Conservation (phyloP, 2,797 vertebrate genomes). For the Amblyopsis hoosieri region DNA sequence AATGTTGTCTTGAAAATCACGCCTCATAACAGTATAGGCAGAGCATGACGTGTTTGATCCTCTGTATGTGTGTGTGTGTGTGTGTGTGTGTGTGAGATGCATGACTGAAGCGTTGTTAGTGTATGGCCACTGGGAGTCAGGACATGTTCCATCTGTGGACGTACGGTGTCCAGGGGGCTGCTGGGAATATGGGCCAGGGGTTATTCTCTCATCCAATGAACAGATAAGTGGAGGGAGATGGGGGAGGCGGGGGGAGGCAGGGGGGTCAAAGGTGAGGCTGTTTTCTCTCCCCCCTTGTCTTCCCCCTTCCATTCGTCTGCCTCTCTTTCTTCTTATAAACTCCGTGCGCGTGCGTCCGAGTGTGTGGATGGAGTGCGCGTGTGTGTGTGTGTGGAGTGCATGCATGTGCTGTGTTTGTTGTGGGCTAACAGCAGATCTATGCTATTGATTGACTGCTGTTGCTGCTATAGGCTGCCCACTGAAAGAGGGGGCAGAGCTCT, state of each 20-base stretch:
- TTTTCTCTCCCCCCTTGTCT: conserved; percentile 58
- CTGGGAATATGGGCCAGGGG: conserved; percentile 65
- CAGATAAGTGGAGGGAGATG: conserved; percentile 76
- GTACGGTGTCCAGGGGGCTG: conserved; percentile 50
- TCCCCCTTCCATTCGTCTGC: conserved; percentile 59
- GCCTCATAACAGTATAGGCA: not conserved
- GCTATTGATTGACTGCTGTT: conserved; percentile 84
- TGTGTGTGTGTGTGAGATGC: conserved; percentile 2
- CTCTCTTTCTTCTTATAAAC: conserved; percentile 38
- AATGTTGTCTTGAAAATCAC: too few relatives aligned
- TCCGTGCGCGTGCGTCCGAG: conserved; percentile 3
- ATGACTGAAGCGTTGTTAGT: conserved; percentile 55
- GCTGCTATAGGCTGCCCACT: conserved; percentile 75
- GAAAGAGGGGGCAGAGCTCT: conserved; percentile 79
- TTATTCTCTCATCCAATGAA: conserved; percentile 68
- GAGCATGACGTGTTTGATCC: conserved; percentile 1
- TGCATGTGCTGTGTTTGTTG: conserved; percentile 53
- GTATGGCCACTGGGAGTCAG: conserved; percentile 40
- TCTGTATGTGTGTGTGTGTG: conserved; percentile 1
- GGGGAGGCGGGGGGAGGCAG: not conserved
- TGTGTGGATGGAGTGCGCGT: conserved; percentile 19
- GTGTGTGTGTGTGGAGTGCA: conserved; percentile 29
- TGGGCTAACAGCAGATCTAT: conserved; percentile 77
- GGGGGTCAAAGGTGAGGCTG: conserved; percentile 69
- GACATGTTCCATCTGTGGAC: conserved; percentile 66